Percentiles rank a stretch among this genome's conserved stretches.
Conservation (phyloP, 2,888 invertebrate genomes). For the Eudasyphora cyanicolor region DNA sequence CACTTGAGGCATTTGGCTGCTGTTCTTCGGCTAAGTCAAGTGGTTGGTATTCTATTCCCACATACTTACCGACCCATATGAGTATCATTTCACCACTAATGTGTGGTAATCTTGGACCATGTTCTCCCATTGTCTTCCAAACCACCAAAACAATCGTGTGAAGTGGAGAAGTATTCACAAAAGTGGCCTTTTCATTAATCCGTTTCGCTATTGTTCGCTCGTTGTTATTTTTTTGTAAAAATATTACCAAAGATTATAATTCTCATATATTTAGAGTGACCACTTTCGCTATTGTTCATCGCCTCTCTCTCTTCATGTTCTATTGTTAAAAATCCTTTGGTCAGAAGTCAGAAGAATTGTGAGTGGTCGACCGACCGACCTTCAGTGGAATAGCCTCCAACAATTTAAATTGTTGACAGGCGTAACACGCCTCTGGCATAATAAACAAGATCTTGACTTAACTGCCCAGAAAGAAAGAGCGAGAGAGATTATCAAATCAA, state of each 20-base stretch:
- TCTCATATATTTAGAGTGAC: constrained; percentile 38
- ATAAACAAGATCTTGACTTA: constrained; percentile 71
- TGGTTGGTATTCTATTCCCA: not conserved
- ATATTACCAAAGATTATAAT: constrained; percentile 27
- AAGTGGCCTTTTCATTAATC: constrained; percentile 52
- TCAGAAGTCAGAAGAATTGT: not conserved
- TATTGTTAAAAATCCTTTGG: not conserved
- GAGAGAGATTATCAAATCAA: too few species aligned
- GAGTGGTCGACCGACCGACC: constrained; percentile 41
- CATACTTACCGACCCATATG: not conserved
- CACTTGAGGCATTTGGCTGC: not conserved
- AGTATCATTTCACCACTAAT: constrained; percentile 40
- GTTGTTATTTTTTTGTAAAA: constrained; percentile 10
- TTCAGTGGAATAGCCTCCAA: constrained; percentile 74
- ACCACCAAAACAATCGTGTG: constrained; percentile 34
- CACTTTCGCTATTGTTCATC: constrained; percentile 37
- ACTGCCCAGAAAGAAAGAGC: constrained; percentile 12
- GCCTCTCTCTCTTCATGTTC: constrained; percentile 9
- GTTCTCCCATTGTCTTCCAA: constrained; percentile 33
- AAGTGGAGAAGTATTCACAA: too few species aligned
- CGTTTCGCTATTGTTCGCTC: constrained; percentile 45
- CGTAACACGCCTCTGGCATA: constrained; percentile 80
- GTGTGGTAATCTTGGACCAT: constrained; percentile 58
- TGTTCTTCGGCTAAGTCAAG: not conserved
- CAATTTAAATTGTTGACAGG: constrained; percentile 80